Conservation (phyloP, 2,797 vertebrate genomes). For the Nyctalus aviator region DNA sequence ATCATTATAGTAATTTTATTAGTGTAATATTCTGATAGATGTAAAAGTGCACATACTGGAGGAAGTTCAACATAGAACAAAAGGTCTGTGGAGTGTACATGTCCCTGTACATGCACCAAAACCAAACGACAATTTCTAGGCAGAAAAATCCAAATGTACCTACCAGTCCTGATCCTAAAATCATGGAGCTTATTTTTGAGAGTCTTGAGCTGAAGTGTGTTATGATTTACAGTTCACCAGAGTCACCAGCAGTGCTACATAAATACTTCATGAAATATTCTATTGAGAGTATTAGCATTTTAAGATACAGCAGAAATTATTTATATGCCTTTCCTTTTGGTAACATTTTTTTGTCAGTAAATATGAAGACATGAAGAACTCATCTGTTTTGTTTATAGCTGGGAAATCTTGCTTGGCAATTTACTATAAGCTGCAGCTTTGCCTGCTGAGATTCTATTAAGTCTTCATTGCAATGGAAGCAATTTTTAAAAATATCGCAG, state of each 20-base stretch:
- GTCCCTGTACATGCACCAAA: background rate
- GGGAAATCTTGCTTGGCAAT: conserved; percentile 31
- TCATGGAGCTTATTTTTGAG: background rate
- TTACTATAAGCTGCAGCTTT: conserved; percentile 9
- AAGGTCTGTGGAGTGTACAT: background rate
- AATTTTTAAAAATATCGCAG: background rate
- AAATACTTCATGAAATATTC: conserved; percentile 42
- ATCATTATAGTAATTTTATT: background rate
- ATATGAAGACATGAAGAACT: background rate
- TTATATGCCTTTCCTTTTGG: background rate
- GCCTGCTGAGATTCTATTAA: conserved; percentile 23
- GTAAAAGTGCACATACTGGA: background rate
- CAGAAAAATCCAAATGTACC: background rate
- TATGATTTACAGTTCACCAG: conserved; percentile 38
- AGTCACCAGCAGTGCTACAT: background rate
- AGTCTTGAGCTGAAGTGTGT: background rate
- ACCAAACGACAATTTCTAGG: background rate
- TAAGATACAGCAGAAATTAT: background rate
- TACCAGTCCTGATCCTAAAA: background rate
- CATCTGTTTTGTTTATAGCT: conserved; percentile 34
- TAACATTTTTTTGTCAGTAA: conserved; percentile 53
- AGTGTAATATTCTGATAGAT: background rate
- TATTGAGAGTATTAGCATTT: conserved; percentile 60
- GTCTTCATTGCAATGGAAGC: conserved; percentile 1
- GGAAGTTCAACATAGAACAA: background rate